Conservation (phyloP, 2,113 vertebrate species). For the Cathartes aura region DNA sequence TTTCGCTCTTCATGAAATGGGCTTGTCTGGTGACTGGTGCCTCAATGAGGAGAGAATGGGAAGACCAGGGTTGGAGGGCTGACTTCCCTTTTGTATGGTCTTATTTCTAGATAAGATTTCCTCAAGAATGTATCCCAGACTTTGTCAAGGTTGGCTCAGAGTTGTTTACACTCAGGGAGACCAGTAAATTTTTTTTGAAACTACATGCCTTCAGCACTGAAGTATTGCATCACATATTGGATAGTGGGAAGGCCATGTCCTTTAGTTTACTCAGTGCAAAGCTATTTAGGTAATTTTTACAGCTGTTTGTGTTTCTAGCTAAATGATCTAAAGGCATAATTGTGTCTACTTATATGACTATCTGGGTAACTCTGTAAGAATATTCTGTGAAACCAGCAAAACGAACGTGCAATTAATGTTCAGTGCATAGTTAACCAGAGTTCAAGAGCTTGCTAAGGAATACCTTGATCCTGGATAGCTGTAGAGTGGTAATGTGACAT, state of each 20-base stretch:
- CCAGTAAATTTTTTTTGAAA: not conserved
- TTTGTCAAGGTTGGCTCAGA: not conserved
- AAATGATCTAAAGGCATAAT: not conserved
- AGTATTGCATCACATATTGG: not conserved
- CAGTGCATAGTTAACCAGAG: not conserved
- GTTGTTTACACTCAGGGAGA: not conserved
- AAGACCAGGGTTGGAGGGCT: not conserved
- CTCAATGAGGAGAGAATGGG: not conserved
- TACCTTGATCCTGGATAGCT: not conserved
- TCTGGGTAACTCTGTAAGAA: not conserved
- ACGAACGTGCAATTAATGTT: not conserved
- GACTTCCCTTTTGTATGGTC: not conserved
- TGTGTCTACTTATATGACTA: not conserved
- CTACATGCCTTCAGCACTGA: not conserved
- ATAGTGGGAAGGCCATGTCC: not conserved
- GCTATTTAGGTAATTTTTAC: slow-evolving; percentile 12
- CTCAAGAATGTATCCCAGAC: not conserved
- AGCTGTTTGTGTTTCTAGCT: not conserved
- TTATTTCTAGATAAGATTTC: not conserved
- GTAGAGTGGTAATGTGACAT: not conserved
- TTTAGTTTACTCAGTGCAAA: not conserved
- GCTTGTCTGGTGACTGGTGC: not conserved
- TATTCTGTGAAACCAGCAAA: not conserved
- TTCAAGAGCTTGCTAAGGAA: not conserved
- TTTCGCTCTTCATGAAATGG: not conserved